Base-by-base conservation (phyloP, 1,140 invertebrate species). In the Drosophila subpulchrella region DNA sequence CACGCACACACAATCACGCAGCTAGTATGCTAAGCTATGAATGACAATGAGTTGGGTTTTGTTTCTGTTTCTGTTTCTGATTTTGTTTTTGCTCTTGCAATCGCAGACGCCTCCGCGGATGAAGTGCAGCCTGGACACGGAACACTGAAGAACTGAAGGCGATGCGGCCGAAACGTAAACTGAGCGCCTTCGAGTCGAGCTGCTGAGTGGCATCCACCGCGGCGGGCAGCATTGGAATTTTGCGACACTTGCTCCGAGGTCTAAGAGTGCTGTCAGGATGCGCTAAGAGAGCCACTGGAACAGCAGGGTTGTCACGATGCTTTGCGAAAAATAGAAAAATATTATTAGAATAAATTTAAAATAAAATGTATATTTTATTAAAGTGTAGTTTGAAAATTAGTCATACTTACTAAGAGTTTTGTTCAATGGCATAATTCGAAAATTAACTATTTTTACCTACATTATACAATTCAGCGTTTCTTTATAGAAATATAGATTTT, bases 141-240 rank as follows among this genome's bases (percentile, higher is more conserved):
- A 83, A 68, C 72, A 61, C 61, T 76, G 30, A n/a, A 48, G 44
- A 68, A 68, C 83, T 89, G 83, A 76, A 76, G 72, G 60, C 84
- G 57, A 83, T 76, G 79, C 83, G 83, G 78, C 83, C 83, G 86
- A 88, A 89, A 86, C 72, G 79, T 86, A 88, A 86, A 86, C 83
- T 86, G 83, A 89, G 80, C 73, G 55, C 30, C 39, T 63, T n/a
- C 24, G 60, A 50, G 42, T 62, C 44, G 39, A 17, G 42, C 20
- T 71, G 47, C 42, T 51, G 44, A 71, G 59, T 75, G 51, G 67
- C 81, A 67, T 54, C 55, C 72, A 71, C 58, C 36, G 66, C 59
- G 71, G 51, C 11, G 42, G 59, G 65, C 63, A 81, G 68, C 66
- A 73, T 86, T 86, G 83, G 83, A 86, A 86, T 86, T 86, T 89